Conservation (phyloP, 2,797 vertebrate genomes). For the Epinephelus awoara region DNA sequence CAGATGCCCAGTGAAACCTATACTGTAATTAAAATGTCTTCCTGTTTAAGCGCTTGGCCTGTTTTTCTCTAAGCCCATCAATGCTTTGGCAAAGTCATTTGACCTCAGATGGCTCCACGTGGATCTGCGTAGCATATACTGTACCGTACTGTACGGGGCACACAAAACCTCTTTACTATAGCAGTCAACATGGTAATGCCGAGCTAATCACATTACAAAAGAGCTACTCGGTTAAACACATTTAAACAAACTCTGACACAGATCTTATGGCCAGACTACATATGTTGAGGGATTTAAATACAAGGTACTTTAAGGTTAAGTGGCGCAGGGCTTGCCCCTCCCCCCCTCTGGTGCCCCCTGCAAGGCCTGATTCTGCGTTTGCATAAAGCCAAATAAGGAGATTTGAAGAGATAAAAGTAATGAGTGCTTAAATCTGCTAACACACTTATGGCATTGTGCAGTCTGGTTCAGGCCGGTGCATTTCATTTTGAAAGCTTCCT, state of each 20-base stretch:
- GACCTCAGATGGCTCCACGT: slow-evolving; percentile 64
- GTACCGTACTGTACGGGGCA: slow-evolving; percentile 21
- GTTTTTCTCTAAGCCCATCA: slow-evolving; percentile 61
- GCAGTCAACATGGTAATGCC: slow-evolving; percentile 70
- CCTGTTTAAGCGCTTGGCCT: slow-evolving; percentile 49
- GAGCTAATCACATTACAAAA: slow-evolving; percentile 80
- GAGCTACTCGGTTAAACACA: slow-evolving; percentile 74
- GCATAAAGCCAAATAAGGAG: slow-evolving; percentile 84
- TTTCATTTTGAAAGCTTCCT: background rate
- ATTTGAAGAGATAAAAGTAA: slow-evolving; percentile 84
- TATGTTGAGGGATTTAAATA: slow-evolving; percentile 82
- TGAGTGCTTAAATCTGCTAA: slow-evolving; percentile 73
- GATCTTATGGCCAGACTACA: slow-evolving; percentile 80
- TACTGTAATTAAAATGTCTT: slow-evolving; percentile 69
- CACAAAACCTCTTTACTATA: slow-evolving; percentile 72
- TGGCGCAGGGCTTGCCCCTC: slow-evolving; percentile 33
- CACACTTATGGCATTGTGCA: slow-evolving; percentile 65
- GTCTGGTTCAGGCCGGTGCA: slow-evolving; percentile 55
- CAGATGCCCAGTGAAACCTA: slow-evolving; percentile 66
- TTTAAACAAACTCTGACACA: slow-evolving; percentile 77
- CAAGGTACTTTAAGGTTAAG: slow-evolving; percentile 80
- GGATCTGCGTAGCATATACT: slow-evolving; percentile 49
- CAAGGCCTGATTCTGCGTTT: slow-evolving; percentile 64
- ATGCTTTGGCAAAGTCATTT: slow-evolving; percentile 70
- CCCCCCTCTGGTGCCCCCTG: slow-evolving; percentile 47